Base-by-base conservation (phyloP, 1,140 invertebrate species). In the Helicoverpa zea region DNA sequence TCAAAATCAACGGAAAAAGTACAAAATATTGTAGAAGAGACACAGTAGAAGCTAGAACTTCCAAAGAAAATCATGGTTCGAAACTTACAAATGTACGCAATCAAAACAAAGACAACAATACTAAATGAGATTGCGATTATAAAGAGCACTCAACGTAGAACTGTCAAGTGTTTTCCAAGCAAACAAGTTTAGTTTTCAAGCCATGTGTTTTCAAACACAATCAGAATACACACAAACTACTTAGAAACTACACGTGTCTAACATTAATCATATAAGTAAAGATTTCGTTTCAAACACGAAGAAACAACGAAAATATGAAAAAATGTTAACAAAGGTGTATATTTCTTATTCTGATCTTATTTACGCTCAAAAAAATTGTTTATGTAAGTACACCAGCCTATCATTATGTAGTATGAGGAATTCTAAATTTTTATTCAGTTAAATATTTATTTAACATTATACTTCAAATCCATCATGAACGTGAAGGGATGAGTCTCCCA, bases 161-260 rank as follows among this genome's bases (percentile, higher is more conserved):
- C 2, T 9, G 0, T 72, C 4, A 68, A 68, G 66, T 68, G 66
- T 52, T 70, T 70, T 52, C 66, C 47, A 70, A 72, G 18, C 12
- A 54, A 72, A 70, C 66, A 51, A 52, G 49, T 72, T 13, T 29
- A 30, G 47, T 72, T 72, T 72, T 54, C 49, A 54, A 54, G 29
- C 23, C 18, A 11, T 43, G 43, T 68, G 11, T 30, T 68, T 43
- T 49, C 43, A 23, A 68, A 66, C 12, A 1, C 16, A 68, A 68
- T 49, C 43, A 13, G 43, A 47, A 49, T 23, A 68, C 10, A 43
- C 9, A 43, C 13, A 14, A 63, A 43, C 35, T 43, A 43, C 35
- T 43, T 43, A 43, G 35, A 43, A 43, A 43, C 35, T 43, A 43
- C 35, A 43, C 35, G 35, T 43, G 35, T 43, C 9, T 5, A 43